Conservation (phyloP, 1,140 invertebrate genomes). For the Lepidurus couesii region DNA sequence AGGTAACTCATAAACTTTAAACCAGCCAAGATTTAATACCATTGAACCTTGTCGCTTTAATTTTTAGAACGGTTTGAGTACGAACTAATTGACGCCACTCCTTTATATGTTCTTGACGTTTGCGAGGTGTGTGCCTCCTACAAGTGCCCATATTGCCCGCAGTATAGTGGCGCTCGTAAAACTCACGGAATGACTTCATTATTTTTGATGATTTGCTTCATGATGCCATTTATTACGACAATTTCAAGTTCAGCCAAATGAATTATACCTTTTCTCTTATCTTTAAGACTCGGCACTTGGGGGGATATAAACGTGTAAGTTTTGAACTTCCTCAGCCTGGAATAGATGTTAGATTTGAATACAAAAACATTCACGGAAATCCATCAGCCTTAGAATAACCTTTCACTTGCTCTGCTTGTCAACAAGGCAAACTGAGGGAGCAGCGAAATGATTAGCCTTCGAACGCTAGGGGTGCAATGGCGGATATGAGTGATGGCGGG, state of each 20-base stretch:
- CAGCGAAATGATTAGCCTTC: neutral
- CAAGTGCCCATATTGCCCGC: slow-evolving; percentile 59
- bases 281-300: too few relatives aligned
- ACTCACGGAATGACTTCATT: neutral
- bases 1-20: slow-evolving; percentile 45
- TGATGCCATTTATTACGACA: neutral
- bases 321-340: too few relatives aligned
- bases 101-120: slow-evolving; percentile 53
- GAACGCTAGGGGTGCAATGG: neutral
- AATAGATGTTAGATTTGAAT: too few relatives aligned
- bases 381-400: too few relatives aligned
- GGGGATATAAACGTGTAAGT: too few relatives aligned
- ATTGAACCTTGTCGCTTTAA: neutral
- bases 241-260: too few relatives aligned
- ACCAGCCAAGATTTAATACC: slow-evolving; percentile 28
- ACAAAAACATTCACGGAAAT: too few relatives aligned
- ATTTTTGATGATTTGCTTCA: neutral
- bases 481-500: neutral
- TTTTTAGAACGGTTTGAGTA: slow-evolving; percentile 53
- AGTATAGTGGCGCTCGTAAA: slow-evolving; percentile 42
- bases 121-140: slow-evolving; percentile 61
- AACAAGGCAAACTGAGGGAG: neutral
- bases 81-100: slow-evolving; percentile 51
- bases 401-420: neutral
- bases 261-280: too few relatives aligned